These are phyloP conservation scores for Hassar affinis DNA, from an alignment of 2,113 vertebrate genomes.

Conservation along the genomic window DNA sequence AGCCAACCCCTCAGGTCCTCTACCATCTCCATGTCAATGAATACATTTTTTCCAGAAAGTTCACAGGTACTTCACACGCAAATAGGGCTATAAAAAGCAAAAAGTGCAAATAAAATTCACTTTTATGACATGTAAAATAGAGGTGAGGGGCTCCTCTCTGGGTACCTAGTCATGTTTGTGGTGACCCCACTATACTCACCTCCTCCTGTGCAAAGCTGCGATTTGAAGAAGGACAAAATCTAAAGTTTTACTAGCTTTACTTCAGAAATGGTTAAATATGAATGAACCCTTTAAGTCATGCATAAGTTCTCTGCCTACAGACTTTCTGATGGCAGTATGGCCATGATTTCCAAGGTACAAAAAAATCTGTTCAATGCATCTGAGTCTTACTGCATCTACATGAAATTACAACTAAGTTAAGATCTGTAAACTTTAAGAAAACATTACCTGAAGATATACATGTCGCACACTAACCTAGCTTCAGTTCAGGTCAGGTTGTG, in stretches of 20 bases:
- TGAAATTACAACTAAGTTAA: background rate
- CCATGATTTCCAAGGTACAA: background rate
- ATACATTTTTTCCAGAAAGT: conserved; percentile 53
- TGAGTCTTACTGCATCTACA: background rate
- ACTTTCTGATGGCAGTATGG: background rate
- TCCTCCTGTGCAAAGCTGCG: conserved; percentile 15
- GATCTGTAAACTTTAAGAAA: background rate
- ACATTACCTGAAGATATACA: background rate
- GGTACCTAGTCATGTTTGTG: conserved; percentile 62
- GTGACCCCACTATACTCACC: conserved; percentile 47
- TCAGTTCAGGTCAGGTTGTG: background rate
- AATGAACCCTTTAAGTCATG: background rate
- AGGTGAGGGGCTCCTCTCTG: conserved; percentile 59
- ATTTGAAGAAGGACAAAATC: conserved; percentile 27
- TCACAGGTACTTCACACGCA: conserved; percentile 57
- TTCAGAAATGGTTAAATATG: background rate
- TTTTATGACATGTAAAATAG: conserved; percentile 67
- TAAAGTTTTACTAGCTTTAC: background rate
- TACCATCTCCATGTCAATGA: conserved; percentile 49
- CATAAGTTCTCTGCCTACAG: background rate
- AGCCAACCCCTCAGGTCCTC: conserved; percentile 5
- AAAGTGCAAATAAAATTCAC: conserved; percentile 72
- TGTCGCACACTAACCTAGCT: conserved; percentile 7
- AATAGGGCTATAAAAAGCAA: conserved; percentile 62
- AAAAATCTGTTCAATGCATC: background rate